Evolutionary conservation across 2,797 vertebrate species (phyloP).

Genomic region (Enteromius thamalakanensis): DNA sequence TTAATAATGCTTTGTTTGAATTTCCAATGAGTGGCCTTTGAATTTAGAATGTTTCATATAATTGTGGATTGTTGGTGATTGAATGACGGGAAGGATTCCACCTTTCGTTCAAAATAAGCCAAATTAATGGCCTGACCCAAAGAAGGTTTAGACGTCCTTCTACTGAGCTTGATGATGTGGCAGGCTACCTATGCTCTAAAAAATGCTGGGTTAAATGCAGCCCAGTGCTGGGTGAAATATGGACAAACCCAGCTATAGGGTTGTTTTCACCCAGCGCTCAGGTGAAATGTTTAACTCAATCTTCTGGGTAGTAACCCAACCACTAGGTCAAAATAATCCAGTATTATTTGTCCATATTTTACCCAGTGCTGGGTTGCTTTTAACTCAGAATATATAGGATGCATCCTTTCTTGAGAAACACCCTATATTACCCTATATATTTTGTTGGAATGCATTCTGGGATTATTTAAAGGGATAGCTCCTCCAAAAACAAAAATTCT

Average conservation of each 20-base stretch:
- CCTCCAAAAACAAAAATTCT: background rate
- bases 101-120: background rate
- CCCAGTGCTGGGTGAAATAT: too few relatives aligned
- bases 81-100: background rate
- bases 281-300: too few relatives aligned
- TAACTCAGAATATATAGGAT: background rate
- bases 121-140: background rate
- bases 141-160: background rate
- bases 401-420: background rate
- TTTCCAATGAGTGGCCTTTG: background rate
- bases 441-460: background rate
- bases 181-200: too few relatives aligned
- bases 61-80: background rate
- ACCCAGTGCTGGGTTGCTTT: too few relatives aligned
- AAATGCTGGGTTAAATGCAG: too few relatives aligned
- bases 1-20: background rate
- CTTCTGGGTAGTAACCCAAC: too few relatives aligned
- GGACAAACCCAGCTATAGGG: too few relatives aligned
- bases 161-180: background rate
- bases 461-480: background rate
- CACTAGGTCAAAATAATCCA: too few relatives aligned
- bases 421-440: background rate
- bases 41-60: background rate
- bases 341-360: too few relatives aligned
- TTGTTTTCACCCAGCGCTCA: too few relatives aligned